Conservation (phyloP, 1,140 invertebrate genomes). For the Bombus picipes region DNA sequence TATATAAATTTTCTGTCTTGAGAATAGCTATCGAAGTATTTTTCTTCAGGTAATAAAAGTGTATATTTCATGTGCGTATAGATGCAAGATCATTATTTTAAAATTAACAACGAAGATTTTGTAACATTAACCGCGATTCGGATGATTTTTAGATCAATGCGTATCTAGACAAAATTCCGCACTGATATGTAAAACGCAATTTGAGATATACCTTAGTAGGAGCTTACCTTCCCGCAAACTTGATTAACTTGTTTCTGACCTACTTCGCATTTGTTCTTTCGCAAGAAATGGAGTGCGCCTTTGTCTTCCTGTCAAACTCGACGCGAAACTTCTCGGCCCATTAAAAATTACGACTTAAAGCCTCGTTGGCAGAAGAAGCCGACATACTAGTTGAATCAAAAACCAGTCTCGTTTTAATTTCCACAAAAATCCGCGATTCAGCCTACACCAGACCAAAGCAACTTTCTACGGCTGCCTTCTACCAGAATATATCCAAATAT, state of each 20-base stretch:
- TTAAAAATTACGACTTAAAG: background rate
- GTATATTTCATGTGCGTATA: background rate
- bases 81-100: too few species aligned
- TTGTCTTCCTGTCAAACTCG: background rate
- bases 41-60: accelerated
- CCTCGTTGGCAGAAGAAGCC: background rate
- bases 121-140: too few species aligned
- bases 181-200: background rate
- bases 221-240: background rate
- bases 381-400: background rate
- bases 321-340: background rate
- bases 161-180: background rate
- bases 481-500: background rate
- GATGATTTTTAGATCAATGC: background rate
- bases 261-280: background rate
- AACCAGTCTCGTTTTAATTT: background rate
- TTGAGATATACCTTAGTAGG: background rate
- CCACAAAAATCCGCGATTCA: background rate
- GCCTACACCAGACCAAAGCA: background rate
- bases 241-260: background rate
- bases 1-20: background rate
- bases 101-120: background rate
- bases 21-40: background rate
- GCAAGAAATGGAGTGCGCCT: background rate
- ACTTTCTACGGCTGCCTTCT: background rate